phyloP scores from a whole-genome alignment of 1,140 invertebrate species.

The Nomia melanderi region DNA sequence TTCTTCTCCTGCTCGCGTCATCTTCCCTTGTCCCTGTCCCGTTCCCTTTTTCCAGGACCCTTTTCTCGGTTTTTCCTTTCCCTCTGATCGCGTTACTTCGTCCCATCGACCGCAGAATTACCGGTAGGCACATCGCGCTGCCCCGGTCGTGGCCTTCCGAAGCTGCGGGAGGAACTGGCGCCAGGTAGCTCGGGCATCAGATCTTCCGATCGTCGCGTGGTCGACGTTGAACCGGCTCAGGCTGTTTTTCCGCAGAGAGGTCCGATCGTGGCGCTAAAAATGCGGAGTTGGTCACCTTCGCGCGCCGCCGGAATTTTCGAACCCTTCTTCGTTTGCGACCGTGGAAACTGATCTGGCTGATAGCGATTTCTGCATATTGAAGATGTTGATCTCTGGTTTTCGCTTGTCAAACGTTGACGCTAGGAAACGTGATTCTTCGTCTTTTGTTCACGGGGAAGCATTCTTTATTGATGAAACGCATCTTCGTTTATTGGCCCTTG shows the following conservation, averaged over 20 bases:
- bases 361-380: too few species aligned
- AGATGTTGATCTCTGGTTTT: too few species aligned
- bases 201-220: constrained; percentile 8
- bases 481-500: too few species aligned
- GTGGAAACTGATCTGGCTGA: background rate
- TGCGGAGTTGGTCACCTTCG: background rate
- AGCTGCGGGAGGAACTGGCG: background rate
- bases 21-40: constrained; percentile 47
- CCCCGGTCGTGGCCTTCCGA: background rate
- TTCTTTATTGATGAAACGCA: too few species aligned
- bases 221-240: too few species aligned
- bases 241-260: background rate
- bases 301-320: background rate
- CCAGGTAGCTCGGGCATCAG: constrained; percentile 25
- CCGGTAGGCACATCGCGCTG: constrained; percentile 18
- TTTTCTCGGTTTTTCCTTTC: constrained; percentile 3
- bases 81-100: constrained; percentile 43
- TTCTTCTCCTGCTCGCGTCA: constrained; percentile 26
- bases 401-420: too few species aligned
- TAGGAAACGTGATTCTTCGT: too few species aligned
- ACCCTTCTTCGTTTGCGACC: background rate
- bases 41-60: constrained; percentile 28
- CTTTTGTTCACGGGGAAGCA: too few species aligned
- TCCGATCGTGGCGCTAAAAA: background rate
- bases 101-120: constrained; percentile 44